phyloP scores from a whole-genome alignment of 2,113 vertebrate genomes.

The Chunga burmeisteri region DNA sequence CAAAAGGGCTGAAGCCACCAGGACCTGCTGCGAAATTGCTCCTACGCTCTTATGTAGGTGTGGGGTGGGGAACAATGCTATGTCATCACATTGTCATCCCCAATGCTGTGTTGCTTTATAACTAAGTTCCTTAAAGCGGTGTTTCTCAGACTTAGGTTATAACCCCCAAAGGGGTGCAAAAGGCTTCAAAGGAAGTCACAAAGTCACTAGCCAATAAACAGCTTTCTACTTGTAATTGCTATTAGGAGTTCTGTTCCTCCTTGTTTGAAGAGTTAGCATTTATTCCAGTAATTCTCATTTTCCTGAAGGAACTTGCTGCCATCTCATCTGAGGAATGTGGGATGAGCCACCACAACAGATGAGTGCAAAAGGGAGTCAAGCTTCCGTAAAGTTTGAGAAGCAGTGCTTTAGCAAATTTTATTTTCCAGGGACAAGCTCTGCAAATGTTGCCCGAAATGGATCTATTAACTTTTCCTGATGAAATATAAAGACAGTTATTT shows the following conservation, averaged over 20 bases:
- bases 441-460: neutral
- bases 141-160: conserved; percentile 19
- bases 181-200: conserved; percentile 47
- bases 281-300: conserved; percentile 3
- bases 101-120: neutral
- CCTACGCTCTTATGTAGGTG: neutral
- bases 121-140: conserved; percentile 36
- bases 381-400: neutral
- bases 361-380: neutral
- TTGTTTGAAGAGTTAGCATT: conserved; percentile 28
- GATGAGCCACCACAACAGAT: neutral
- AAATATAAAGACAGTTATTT: neutral
- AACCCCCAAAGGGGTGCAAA: conserved; percentile 1
- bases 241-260: neutral
- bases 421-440: neutral
- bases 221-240: conserved; percentile 32
- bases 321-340: conserved; percentile 20
- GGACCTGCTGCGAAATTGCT: conserved; percentile 13
- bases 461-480: neutral
- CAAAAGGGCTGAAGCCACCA: conserved; percentile 35
- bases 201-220: conserved; percentile 24
- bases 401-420: neutral
- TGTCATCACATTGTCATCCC: conserved; percentile 8
- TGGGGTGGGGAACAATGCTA: conserved; percentile 8
- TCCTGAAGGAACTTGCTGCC: conserved; percentile 4